phyloP scores from a whole-genome alignment of 2,888 invertebrate species.

The Antheraea assamensis region DNA sequence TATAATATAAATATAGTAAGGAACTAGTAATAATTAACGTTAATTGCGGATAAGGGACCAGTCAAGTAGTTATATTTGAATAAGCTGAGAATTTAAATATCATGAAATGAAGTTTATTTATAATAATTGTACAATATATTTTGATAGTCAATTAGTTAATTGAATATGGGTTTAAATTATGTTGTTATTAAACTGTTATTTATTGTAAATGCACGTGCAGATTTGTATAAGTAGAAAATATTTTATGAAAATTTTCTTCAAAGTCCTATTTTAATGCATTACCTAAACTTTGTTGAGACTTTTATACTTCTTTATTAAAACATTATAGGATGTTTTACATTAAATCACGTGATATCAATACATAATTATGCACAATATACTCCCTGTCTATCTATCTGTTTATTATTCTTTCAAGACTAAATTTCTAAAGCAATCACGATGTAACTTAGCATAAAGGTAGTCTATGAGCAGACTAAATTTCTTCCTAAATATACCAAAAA shows the following conservation, averaged over 20 bases:
- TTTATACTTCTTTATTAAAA: not conserved
- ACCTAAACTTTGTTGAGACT: not conserved
- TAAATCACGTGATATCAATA: not conserved
- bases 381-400: too few species aligned
- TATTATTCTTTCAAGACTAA: too few species aligned
- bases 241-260: not conserved
- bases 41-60: conserved; percentile 13
- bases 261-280: not conserved
- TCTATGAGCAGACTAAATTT: too few species aligned
- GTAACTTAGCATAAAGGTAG: too few species aligned
- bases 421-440: too few species aligned
- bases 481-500: too few species aligned
- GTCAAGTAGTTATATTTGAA: conserved; percentile 3
- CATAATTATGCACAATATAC: too few species aligned
- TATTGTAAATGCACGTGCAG: not conserved
- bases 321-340: not conserved
- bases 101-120: not conserved
- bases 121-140: not conserved
- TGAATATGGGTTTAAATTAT: not conserved
- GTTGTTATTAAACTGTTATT: not conserved
- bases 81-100: not conserved
- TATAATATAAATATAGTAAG: conserved; percentile 19
- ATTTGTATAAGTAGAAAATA: not conserved
- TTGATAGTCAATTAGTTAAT: not conserved
- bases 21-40: not conserved